Percentiles rank a stretch among this genome's conserved stretches.
phyloP scores from a whole-genome alignment of 2,113 vertebrate genomes.

The Paraplagusia blochii region DNA sequence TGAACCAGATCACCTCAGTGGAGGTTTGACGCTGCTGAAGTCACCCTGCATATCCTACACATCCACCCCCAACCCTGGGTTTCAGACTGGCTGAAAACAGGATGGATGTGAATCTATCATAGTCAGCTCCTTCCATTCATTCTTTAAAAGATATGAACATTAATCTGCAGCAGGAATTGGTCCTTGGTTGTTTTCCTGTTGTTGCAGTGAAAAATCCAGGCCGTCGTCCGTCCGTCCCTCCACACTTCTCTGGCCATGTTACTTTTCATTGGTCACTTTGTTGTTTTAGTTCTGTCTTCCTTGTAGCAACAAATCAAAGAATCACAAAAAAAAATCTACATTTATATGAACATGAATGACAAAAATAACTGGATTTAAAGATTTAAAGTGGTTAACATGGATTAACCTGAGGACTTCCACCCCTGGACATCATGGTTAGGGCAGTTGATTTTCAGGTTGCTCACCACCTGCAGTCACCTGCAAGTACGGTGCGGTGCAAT shows the following conservation, averaged over 20 bases:
- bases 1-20: constrained; percentile 98
- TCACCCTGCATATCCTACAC: constrained; percentile 9
- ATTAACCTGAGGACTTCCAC: too few relatives aligned
- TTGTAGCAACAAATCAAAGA: background rate
- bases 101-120: constrained; percentile 17
- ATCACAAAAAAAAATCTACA: too few relatives aligned
- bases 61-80: too few relatives aligned
- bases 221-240: background rate
- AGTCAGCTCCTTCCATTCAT: background rate
- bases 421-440: too few relatives aligned
- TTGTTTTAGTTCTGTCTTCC: background rate
- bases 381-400: too few relatives aligned
- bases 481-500: too few relatives aligned
- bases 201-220: background rate
- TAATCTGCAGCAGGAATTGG: constrained; percentile 25
- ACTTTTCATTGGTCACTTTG: background rate
- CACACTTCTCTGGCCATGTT: background rate
- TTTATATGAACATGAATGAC: too few relatives aligned
- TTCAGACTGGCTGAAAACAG: too few relatives aligned
- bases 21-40: constrained; percentile 83
- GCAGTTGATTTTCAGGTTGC: too few relatives aligned
- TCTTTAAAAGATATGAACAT: constrained; percentile 8
- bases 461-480: too few relatives aligned
- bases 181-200: constrained; percentile 6
- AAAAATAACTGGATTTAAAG: too few relatives aligned